Evolutionary conservation across 2,797 vertebrate species (phyloP).

Genomic region (Salmo trutta): DNA sequence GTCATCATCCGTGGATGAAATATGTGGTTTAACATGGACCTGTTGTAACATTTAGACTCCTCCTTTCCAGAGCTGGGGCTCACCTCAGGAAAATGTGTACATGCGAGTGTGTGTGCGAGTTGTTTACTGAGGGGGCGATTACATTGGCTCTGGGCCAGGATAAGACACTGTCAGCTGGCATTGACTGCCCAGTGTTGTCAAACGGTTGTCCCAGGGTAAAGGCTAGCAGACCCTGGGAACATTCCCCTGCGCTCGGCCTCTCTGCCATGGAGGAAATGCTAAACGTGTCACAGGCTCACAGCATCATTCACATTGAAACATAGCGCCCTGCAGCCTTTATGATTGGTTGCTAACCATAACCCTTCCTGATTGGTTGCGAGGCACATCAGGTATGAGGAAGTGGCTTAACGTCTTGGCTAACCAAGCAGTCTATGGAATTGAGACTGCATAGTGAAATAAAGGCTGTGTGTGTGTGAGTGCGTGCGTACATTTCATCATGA

Average conservation of each 20-base stretch:
- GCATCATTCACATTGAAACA: slow-evolving; percentile 58
- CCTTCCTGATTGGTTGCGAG: background rate
- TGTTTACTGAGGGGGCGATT: background rate
- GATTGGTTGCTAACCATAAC: slow-evolving; percentile 46
- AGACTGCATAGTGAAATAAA: no score
- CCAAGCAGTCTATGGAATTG: slow-evolving; percentile 15
- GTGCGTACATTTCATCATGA: background rate
- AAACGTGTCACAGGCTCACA: slow-evolving; percentile 59
- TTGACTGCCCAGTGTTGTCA: slow-evolving; percentile 6
- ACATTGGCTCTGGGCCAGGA: slow-evolving; percentile 10
- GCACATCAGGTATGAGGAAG: slow-evolving; percentile 68
- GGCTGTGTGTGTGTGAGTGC: no score
- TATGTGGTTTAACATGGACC: slow-evolving; percentile 22
- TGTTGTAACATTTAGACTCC: slow-evolving; percentile 17
- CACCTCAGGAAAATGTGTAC: background rate
- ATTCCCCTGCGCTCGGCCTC: slow-evolving; percentile 24
- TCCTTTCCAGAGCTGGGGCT: background rate
- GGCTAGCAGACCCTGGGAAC: slow-evolving; percentile 52
- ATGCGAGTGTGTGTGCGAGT: background rate
- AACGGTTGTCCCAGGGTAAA: background rate
- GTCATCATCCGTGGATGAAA: background rate
- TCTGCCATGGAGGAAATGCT: slow-evolving; percentile 57
- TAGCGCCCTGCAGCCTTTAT: slow-evolving; percentile 37
- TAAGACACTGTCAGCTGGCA: slow-evolving; percentile 22
- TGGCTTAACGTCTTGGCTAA: slow-evolving; percentile 3